Evolutionary conservation across 2,113 vertebrate genomes (phyloP).

Genomic region (Anoplopoma fimbria): DNA sequence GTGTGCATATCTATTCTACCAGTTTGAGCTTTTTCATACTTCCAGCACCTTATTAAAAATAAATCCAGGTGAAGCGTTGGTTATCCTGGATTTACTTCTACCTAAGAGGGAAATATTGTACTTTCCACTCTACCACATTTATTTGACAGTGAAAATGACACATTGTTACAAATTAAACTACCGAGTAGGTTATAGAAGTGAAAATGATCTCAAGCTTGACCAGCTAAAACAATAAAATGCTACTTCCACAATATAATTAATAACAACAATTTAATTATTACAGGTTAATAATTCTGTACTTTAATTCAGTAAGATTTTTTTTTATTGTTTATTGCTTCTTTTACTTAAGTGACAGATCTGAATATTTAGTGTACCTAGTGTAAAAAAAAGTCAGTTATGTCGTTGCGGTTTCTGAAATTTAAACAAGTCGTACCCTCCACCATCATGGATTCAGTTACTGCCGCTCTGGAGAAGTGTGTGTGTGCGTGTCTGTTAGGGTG

Average conservation of each 20-base stretch:
- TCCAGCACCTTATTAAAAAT: not conserved
- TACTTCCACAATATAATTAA: not conserved
- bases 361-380: not conserved
- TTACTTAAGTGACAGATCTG: not conserved
- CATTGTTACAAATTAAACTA: not conserved
- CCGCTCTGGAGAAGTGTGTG: not conserved
- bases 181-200: not conserved
- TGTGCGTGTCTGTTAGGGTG: conserved; percentile 12
- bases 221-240: not conserved
- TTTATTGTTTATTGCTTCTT: not conserved
- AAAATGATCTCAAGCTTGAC: not conserved
- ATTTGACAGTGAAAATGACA: not conserved
- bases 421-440: not conserved
- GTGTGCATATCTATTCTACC: not conserved
- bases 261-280: not conserved
- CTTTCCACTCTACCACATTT: not conserved
- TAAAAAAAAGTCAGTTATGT: not conserved
- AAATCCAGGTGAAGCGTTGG: not conserved
- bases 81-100: not conserved
- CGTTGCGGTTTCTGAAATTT: not conserved
- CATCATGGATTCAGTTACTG: not conserved
- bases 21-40: not conserved
- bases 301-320: not conserved
- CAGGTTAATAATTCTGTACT: not conserved
- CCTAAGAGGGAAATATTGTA: not conserved